Conservation (phyloP, 2,113 vertebrate genomes). For the Muscicapa adusta region DNA sequence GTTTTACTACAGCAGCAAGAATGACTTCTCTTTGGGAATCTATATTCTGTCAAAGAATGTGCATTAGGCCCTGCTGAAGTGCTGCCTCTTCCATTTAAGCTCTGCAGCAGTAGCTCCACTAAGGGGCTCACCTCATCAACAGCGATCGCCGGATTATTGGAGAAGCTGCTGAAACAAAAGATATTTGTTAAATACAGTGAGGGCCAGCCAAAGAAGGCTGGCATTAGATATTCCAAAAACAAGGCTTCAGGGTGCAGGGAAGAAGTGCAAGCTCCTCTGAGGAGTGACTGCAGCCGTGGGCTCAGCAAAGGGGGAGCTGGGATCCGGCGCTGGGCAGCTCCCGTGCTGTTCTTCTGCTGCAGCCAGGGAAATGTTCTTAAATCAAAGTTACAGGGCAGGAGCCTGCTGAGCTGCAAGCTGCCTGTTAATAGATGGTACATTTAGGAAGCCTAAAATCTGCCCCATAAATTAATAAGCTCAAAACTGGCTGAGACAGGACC, state of each 20-base stretch:
- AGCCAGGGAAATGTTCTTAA: fast-evolving
- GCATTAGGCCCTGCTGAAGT: constrained; percentile 20
- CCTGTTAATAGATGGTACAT: not conserved
- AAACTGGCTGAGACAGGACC: not conserved
- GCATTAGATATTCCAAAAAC: not conserved
- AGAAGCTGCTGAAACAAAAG: constrained; percentile 49
- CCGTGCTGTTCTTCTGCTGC: fast-evolving
- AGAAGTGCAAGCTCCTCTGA: not conserved
- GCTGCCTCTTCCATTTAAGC: constrained; percentile 55
- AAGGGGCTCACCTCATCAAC: constrained; percentile 49
- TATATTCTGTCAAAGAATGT: constrained; percentile 57
- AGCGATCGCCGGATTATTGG: not conserved
- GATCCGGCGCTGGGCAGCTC: fast-evolving
- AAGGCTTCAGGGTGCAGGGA: not conserved
- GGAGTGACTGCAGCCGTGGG: not conserved
- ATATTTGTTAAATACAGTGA: constrained; percentile 34
- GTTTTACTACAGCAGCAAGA: constrained; percentile 60
- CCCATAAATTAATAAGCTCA: not conserved
- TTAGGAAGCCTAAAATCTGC: not conserved
- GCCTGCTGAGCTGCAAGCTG: not conserved
- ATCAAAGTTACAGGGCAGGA: not conserved
- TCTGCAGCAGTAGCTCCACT: not conserved
- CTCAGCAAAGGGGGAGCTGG: not conserved
- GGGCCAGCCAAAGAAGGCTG: constrained; percentile 37
- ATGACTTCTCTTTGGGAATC: constrained; percentile 52